A percentile compares a stretch with the other conserved stretches of the same genome.
Evolutionary conservation across 2,888 invertebrate species (phyloP).

Genomic region (Tenthredo notha): DNA sequence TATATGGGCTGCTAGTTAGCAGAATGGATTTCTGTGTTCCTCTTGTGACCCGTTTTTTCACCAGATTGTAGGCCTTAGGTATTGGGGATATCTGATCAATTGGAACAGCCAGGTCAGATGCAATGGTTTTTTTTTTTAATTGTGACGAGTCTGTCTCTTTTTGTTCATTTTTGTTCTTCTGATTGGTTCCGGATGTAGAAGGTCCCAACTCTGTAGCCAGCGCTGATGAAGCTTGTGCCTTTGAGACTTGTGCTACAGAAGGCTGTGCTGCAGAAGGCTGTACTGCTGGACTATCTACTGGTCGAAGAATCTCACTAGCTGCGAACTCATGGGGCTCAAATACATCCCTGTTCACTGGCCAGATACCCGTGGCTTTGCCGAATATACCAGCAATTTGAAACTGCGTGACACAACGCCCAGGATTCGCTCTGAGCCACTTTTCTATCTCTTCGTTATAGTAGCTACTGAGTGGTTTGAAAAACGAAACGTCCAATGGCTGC

Average conservation of each 20-base stretch:
- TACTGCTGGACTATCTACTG: background rate
- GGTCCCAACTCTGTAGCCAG: background rate
- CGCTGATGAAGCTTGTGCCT: background rate
- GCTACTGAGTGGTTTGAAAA: too few species aligned
- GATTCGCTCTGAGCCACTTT: too few species aligned
- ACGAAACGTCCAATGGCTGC: too few species aligned
- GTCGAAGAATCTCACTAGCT: too few species aligned
- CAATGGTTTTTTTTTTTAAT: background rate
- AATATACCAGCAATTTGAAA: too few species aligned
- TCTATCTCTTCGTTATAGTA: too few species aligned
- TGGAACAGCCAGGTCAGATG: background rate
- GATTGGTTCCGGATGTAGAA: background rate
- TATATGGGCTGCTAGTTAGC: background rate
- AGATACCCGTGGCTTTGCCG: too few species aligned
- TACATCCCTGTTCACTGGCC: too few species aligned
- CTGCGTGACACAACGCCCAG: too few species aligned
- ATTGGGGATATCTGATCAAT: conserved; percentile 4
- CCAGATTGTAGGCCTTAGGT: background rate
- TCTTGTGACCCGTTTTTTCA: background rate
- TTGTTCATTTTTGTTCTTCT: background rate
- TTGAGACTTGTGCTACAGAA: background rate
- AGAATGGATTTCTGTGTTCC: background rate
- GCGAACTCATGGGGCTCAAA: too few species aligned
- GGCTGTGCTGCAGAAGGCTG: background rate
- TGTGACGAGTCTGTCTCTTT: background rate